Evolutionary conservation across 2,797 vertebrate species (phyloP).

Genomic region (Gorsachius magnificus): DNA sequence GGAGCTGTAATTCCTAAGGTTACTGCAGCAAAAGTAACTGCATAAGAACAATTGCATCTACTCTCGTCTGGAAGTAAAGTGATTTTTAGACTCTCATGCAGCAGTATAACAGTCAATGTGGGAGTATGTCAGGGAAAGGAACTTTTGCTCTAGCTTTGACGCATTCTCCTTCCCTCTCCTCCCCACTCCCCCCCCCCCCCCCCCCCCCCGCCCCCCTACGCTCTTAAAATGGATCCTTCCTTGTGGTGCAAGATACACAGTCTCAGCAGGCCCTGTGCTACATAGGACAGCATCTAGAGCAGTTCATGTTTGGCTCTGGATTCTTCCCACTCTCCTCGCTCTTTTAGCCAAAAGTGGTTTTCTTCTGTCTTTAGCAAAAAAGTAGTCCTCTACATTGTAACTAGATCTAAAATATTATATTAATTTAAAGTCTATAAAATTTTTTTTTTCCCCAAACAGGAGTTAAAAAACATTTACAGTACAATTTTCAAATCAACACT

Average conservation of each 20-base stretch:
- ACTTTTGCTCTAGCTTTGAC: neutral
- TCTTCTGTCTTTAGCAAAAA: neutral
- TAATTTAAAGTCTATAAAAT: neutral
- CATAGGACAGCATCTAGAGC: neutral
- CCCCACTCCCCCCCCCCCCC: too few species aligned
- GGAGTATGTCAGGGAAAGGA: conserved; percentile 21
- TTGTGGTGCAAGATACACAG: neutral
- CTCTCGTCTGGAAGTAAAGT: neutral
- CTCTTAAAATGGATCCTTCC: neutral
- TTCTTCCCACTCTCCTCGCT: neutral
- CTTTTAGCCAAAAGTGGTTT: neutral
- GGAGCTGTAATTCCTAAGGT: neutral
- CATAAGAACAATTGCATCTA: neutral
- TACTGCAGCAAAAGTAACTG: neutral
- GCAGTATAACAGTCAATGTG: neutral
- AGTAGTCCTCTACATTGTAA: neutral
- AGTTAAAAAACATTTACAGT: neutral
- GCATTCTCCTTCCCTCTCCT: neutral
- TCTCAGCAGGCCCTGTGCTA: neutral
- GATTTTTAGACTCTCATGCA: conserved; percentile 3
- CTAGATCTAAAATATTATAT: neutral
- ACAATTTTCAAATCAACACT: neutral
- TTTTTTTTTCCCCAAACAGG: neutral
- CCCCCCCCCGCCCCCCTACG: too few species aligned
- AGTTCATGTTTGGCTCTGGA: neutral